Evolutionary conservation across 2,888 invertebrate genomes (phyloP).

Genomic region (Caenorhabditis imperialis): DNA sequence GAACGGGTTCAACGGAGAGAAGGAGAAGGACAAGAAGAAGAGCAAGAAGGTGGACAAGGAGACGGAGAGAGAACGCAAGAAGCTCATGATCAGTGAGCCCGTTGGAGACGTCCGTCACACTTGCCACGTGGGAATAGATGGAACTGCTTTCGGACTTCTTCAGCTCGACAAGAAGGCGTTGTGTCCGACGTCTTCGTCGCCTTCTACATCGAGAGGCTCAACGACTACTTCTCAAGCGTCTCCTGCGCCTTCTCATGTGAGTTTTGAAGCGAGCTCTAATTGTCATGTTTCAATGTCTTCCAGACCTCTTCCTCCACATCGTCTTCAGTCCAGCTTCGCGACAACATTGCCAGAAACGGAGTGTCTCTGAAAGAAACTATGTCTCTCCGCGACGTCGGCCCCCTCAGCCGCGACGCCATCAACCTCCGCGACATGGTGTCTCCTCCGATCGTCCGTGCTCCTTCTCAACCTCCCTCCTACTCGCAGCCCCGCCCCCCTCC

Average conservation of each 20-base stretch:
- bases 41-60: constrained; percentile 59
- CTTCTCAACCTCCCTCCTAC: constrained; percentile 51
- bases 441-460: constrained; percentile 52
- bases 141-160: constrained; percentile 96
- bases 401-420: constrained; percentile 43
- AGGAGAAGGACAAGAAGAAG: constrained; percentile 56
- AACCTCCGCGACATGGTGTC: constrained; percentile 42
- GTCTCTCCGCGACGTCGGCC: constrained; percentile 58
- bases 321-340: constrained; percentile 49
- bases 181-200: constrained; percentile 63
- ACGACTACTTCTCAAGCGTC: constrained; percentile 28
- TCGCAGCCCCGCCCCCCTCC: constrained; percentile 42
- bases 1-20: constrained; percentile 33
- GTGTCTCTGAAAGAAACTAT: constrained; percentile 57
- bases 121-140: constrained; percentile 94
- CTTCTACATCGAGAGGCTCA: constrained; percentile 44
- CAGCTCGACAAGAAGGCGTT: constrained; percentile 74
- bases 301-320: constrained; percentile 49
- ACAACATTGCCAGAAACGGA: constrained; percentile 52
- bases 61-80: constrained; percentile 65
- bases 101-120: constrained; percentile 97
- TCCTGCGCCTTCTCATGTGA: constrained; percentile 45
- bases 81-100: constrained; percentile 90
- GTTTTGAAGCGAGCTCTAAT: constrained; percentile 7
- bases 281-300: constrained; percentile 1